These are phyloP conservation scores for Tangachromis dhanisi DNA, from an alignment of 2,113 vertebrate genomes.

Conservation along the genomic window DNA sequence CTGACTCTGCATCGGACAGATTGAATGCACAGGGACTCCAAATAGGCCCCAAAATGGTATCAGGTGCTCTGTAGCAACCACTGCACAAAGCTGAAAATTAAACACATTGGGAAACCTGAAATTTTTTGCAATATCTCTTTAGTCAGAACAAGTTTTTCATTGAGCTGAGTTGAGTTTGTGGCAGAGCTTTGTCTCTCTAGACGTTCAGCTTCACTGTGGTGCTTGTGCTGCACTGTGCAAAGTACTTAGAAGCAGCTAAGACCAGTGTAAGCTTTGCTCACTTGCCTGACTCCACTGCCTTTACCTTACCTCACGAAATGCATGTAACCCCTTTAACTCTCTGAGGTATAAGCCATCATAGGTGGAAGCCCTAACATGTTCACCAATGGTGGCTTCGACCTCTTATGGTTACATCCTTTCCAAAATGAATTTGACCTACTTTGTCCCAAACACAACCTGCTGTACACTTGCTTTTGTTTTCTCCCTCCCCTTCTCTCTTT, in stretches of 20 bases:
- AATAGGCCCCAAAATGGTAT: background rate
- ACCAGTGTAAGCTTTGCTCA: background rate
- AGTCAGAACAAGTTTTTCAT: background rate
- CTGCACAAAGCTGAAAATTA: background rate
- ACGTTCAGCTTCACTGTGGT: background rate
- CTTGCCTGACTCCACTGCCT: background rate
- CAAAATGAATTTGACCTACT: background rate
- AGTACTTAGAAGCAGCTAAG: background rate
- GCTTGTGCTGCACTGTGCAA: background rate
- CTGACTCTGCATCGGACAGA: background rate
- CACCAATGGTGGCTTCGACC: background rate
- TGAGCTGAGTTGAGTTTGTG: background rate
- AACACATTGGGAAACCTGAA: background rate
- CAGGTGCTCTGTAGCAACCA: background rate
- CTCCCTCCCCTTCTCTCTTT: background rate
- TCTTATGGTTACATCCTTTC: background rate
- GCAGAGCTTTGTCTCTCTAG: background rate
- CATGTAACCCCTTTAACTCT: background rate
- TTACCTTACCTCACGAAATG: background rate
- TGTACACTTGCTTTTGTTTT: background rate
- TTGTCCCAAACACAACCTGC: background rate
- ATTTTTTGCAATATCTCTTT: background rate
- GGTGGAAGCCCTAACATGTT: background rate
- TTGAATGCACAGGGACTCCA: background rate
- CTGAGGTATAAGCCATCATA: background rate